A percentile compares a stretch with the other conserved stretches of the same genome.
These are phyloP conservation scores for Meghimatium bilineatum DNA, from an alignment of 2,888 invertebrate genomes.

Conservation along the genomic window DNA sequence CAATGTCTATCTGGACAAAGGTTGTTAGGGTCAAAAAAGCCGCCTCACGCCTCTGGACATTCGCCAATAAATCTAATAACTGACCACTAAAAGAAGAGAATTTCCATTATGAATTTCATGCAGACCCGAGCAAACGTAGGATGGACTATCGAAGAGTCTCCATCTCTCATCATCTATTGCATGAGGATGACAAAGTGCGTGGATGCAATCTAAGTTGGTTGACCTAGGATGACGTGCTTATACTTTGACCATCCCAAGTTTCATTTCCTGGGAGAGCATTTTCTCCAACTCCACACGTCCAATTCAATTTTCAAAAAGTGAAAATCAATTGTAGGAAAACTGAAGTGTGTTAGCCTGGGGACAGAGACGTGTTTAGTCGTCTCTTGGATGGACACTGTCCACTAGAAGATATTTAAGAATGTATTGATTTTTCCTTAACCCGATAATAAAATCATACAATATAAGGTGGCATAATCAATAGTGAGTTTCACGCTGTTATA, in stretches of 20 bases:
- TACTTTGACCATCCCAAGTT: slow-evolving; percentile 21
- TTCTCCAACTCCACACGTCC: slow-evolving; percentile 27
- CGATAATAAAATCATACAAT: slow-evolving; percentile 33
- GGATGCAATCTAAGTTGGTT: slow-evolving; percentile 18
- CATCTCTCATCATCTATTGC: slow-evolving; percentile 9
- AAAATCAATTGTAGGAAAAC: slow-evolving; percentile 39
- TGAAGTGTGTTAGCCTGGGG: slow-evolving; percentile 7
- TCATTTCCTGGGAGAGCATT: slow-evolving; percentile 46
- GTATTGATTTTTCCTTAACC: slow-evolving; percentile 32
- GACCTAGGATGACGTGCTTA: slow-evolving; percentile 28
- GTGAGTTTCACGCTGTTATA: not conserved
- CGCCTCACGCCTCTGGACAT: slow-evolving; percentile 43
- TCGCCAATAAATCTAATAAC: slow-evolving; percentile 51
- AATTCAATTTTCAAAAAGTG: slow-evolving; percentile 45
- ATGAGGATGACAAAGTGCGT: slow-evolving; percentile 31
- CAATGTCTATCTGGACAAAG: slow-evolving; percentile 50
- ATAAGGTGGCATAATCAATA: not conserved
- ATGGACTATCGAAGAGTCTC: not conserved
- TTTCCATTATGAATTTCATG: slow-evolving; percentile 51
- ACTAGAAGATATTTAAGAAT: slow-evolving; percentile 35
- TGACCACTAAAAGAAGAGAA: slow-evolving; percentile 46
- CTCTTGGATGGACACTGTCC: slow-evolving; percentile 36
- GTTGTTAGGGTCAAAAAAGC: slow-evolving; percentile 46
- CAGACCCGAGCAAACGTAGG: slow-evolving; percentile 33
- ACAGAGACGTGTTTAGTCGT: slow-evolving; percentile 2